These are phyloP conservation scores for Elephantulus edwardii DNA, from an alignment of 2,113 vertebrate species.

Conservation along the genomic window DNA sequence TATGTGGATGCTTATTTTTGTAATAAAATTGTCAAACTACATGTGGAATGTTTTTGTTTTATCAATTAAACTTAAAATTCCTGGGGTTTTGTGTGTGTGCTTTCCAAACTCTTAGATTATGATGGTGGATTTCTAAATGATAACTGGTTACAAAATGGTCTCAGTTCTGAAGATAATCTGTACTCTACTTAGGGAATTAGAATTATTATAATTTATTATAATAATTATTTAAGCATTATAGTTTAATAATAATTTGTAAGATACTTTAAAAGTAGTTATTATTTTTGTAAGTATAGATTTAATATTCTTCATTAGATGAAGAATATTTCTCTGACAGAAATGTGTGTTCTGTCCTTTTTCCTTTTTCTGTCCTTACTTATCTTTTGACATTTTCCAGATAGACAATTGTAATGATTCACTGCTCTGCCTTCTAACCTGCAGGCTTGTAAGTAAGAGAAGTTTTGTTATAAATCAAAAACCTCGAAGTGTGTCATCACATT, in stretches of 20 bases:
- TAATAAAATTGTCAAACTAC: constrained; percentile 79
- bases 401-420: constrained; percentile 76
- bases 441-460: constrained; percentile 57
- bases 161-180: neutral
- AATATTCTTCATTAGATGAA: constrained; percentile 48
- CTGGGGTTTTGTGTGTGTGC: neutral
- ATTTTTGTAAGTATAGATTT: constrained; percentile 35
- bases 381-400: constrained; percentile 71
- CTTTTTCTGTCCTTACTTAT: constrained; percentile 65
- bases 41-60: constrained; percentile 13
- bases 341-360: constrained; percentile 50
- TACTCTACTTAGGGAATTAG: constrained; percentile 9
- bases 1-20: constrained; percentile 87
- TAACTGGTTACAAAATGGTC: constrained; percentile 25
- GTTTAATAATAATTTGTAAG: constrained; percentile 46
- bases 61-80: constrained; percentile 39
- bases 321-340: constrained; percentile 40
- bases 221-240: constrained; percentile 21
- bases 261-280: constrained; percentile 21
- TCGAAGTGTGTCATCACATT: constrained; percentile 62
- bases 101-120: constrained; percentile 18
- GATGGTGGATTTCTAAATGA: neutral
- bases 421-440: constrained; percentile 57
- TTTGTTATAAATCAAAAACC: constrained; percentile 77
- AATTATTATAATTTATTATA: constrained; percentile 37